A percentile compares a stretch with the other conserved stretches of the same genome.
Evolutionary conservation across 2,797 vertebrate species (phyloP).

Genomic region (Neoniphon sammara): DNA sequence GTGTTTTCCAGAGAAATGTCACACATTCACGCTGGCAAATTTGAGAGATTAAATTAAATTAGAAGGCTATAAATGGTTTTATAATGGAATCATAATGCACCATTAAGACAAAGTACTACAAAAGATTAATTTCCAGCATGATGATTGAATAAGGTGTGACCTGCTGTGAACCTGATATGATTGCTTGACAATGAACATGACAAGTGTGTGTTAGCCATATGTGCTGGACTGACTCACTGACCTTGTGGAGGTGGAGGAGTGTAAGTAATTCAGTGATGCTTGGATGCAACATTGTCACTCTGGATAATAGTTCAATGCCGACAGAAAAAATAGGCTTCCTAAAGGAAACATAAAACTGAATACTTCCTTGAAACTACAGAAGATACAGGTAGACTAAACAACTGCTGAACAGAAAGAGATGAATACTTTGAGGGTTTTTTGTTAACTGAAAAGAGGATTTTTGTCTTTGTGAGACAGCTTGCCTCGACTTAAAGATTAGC

Average conservation of each 20-base stretch:
- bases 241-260: conserved; percentile 37
- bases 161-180: conserved; percentile 60
- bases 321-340: conserved; percentile 33
- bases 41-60: conserved; percentile 65
- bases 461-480: conserved; percentile 62
- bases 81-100: conserved; percentile 57
- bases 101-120: conserved; percentile 34
- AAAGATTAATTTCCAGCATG: conserved; percentile 60
- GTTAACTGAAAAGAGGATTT: conserved; percentile 70
- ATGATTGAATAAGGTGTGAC: conserved; percentile 51
- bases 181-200: conserved; percentile 59
- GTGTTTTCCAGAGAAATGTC: conserved; percentile 23
- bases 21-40: conserved; percentile 50
- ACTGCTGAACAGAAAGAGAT: conserved; percentile 66
- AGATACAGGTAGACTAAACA: conserved; percentile 67
- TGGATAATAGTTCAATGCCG: conserved; percentile 29
- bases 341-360: conserved; percentile 58
- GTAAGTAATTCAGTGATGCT: conserved; percentile 17
- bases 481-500: conserved; percentile 78
- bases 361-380: conserved; percentile 55
- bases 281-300: conserved; percentile 15
- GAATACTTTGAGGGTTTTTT: conserved; percentile 54
- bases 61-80: conserved; percentile 57
- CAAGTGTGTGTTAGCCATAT: conserved; percentile 60
- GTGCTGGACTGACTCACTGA: conserved; percentile 22